Evolutionary conservation across 2,797 vertebrate genomes (phyloP), one percentile per base, ranked within the genome.

Genomic region (Anabacerthia variegaticeps): DNA sequence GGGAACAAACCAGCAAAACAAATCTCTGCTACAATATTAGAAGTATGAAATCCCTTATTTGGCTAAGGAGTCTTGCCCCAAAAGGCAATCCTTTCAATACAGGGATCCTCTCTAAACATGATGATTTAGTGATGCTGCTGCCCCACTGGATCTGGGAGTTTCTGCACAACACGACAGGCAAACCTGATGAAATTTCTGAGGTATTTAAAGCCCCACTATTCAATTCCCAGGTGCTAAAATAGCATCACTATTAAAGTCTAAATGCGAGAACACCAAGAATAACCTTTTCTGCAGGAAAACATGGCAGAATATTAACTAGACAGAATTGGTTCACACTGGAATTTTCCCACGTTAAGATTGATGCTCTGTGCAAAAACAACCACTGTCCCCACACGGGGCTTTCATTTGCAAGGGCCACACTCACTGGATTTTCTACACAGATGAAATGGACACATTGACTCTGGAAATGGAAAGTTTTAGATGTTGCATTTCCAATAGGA

Each of bases 321-420:
- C 88, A 92, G 91, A 90, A 72, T 7, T 58, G 74, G 93, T 76
- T 92, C 89, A 67, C 52, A 18, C 77, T 85, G 92, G 67, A 87
- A 92, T 94, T 90, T 82, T 61, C 71, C 55, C 74, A 61, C 0
- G 4, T 6, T 24, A 4, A 61, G 91, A 54, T 5, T 48, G 80
- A 77, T 3, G 4, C 34, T 78, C 21, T 27, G 39, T 34, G 41
- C 83, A 88, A 51, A 62, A 67, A 3, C 78, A 88, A 5, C n/a
- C 36, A 4, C 3, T 48, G 9, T 26, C 44, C 39, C 55, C n/a
- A 8, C 2, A 0, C 32, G 14, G 32, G 5, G 10, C 17, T 3
- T 44, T 23, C 48, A 24, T 54, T 49, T 69, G 44, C 36, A 36
- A 22, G 52, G 34, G 23, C 51, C 48, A 49, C 12, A 0, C 7